These are phyloP conservation scores for Malthinus seriepunctatus DNA, from an alignment of 2,888 invertebrate genomes.

Conservation along the genomic window DNA sequence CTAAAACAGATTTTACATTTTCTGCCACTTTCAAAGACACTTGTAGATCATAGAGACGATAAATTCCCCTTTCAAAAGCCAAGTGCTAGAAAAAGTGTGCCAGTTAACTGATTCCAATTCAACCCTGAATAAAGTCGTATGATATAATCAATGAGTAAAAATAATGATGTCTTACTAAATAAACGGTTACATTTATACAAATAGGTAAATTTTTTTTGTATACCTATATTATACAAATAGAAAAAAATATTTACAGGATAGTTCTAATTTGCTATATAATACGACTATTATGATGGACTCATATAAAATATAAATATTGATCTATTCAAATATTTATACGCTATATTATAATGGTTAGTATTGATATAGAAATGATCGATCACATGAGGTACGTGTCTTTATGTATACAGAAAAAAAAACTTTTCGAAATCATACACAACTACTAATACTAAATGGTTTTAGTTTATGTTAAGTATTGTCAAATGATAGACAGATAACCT, in stretches of 20 bases:
- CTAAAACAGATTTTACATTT: too few relatives aligned
- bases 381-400: background rate
- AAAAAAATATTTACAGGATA: background rate
- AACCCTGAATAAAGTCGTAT: too few relatives aligned
- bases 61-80: too few relatives aligned
- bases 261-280: background rate
- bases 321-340: conserved; percentile 1
- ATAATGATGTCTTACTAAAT: too few relatives aligned
- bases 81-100: too few relatives aligned
- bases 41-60: too few relatives aligned
- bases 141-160: too few relatives aligned
- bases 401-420: background rate
- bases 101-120: too few relatives aligned
- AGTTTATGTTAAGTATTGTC: background rate
- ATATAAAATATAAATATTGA: conserved; percentile 3
- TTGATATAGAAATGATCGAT: conserved; percentile 5
- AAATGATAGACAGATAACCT: background rate
- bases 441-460: background rate
- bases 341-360: background rate
- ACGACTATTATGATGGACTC: background rate
- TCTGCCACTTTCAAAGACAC: too few relatives aligned
- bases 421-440: background rate
- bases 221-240: too few relatives aligned
- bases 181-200: too few relatives aligned
- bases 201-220: too few relatives aligned